Percentiles rank a stretch among this genome's conserved stretches.
Evolutionary conservation across 1,140 invertebrate species (phyloP).

Genomic region (Brachionus asplanchnoidis): DNA sequence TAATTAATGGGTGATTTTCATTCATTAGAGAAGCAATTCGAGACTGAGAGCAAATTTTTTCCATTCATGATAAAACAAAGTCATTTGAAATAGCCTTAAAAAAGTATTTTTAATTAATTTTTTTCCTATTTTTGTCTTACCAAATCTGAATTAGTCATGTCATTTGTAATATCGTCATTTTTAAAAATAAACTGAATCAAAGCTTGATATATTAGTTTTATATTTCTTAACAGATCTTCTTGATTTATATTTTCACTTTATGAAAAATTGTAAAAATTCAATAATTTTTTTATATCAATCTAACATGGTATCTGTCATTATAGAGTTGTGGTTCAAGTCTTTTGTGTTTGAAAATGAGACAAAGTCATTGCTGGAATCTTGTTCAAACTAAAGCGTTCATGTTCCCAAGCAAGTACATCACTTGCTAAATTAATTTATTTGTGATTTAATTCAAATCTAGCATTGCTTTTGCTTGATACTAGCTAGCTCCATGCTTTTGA

Average conservation of each 20-base stretch:
- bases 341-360: conserved; percentile 66
- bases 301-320: conserved; percentile 58
- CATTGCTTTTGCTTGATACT: conserved; percentile 47
- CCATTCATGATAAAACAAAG: conserved; percentile 70
- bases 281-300: not conserved
- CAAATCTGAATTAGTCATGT: conserved; percentile 66
- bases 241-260: conserved; percentile 61
- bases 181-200: conserved; percentile 80
- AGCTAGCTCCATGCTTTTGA: not conserved
- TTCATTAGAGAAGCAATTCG: conserved; percentile 66
- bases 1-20: conserved; percentile 63
- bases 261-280: not conserved
- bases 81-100: conserved; percentile 63
- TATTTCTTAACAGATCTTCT: conserved; percentile 65
- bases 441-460: conserved; percentile 73
- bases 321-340: conserved; percentile 49
- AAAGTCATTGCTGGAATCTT: conserved; percentile 83
- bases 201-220: conserved; percentile 72
- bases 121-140: conserved; percentile 62
- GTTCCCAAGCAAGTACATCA: conserved; percentile 87
- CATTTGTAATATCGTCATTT: conserved; percentile 55
- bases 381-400: conserved; percentile 88
- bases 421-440: conserved; percentile 97
- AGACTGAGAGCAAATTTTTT: conserved; percentile 68
- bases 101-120: not conserved